Conservation (phyloP, 2,113 vertebrate species). For the Engraulis encrasicolus region DNA sequence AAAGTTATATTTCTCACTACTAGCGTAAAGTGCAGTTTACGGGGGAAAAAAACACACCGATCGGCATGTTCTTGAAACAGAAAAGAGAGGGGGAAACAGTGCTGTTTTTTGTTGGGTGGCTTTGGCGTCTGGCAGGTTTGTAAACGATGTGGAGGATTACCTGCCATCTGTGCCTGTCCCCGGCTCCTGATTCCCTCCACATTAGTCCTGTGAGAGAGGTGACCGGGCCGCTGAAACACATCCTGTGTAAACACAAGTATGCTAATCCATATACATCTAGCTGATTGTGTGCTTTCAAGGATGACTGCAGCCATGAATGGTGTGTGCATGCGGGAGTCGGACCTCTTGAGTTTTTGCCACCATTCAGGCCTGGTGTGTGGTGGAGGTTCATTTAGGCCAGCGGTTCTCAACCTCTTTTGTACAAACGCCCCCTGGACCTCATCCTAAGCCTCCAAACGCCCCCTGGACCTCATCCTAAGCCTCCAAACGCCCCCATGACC, state of each 20-base stretch:
- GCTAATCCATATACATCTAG: neutral
- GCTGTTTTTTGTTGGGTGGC: neutral
- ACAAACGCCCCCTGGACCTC: no score
- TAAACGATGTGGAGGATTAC: neutral
- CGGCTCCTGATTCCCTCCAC: neutral
- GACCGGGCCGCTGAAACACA: neutral
- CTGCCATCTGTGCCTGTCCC: neutral
- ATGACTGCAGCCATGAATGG: neutral
- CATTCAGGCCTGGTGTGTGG: neutral
- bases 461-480: no score
- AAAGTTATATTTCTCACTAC: constrained; percentile 5
- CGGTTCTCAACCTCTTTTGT: no score
- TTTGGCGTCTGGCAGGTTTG: neutral
- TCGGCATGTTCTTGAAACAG: neutral
- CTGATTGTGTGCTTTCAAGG: neutral
- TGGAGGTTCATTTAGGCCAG: no score
- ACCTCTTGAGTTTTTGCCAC: neutral
- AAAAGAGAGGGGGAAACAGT: neutral
- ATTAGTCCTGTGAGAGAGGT: neutral
- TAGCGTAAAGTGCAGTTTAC: neutral
- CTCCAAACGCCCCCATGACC: no score
- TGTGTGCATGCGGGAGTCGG: neutral
- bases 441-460: no score
- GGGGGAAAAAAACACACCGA: neutral
- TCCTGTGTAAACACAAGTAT: neutral